Percentiles rank a stretch among this genome's conserved stretches.
Conservation (phyloP, 2,113 vertebrate genomes). For the Arizona elegans region DNA sequence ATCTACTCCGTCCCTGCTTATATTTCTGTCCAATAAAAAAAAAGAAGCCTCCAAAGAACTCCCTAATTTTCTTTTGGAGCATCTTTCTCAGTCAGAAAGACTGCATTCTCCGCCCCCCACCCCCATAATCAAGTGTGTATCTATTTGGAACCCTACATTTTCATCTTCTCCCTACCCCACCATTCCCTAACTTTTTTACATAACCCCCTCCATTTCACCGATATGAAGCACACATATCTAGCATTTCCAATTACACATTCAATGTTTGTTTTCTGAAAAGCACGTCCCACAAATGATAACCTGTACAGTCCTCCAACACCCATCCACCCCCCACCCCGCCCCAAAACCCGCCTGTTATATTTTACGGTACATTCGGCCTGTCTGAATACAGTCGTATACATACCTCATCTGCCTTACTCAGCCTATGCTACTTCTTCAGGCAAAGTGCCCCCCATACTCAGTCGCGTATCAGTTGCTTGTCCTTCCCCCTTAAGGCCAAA, state of each 20-base stretch:
- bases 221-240: neutral
- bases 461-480: neutral
- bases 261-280: neutral
- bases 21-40: neutral
- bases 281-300: neutral
- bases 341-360: neutral
- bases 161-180: rapidly evolving
- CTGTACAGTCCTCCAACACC: neutral
- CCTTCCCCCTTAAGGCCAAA: neutral
- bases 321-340: too few relatives aligned
- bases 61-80: neutral
- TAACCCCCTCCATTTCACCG: neutral
- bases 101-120: too few relatives aligned
- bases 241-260: neutral
- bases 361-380: neutral
- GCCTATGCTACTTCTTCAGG: neutral
- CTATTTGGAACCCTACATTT: neutral
- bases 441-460: neutral
- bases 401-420: neutral
- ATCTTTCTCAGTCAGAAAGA: neutral
- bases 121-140: neutral
- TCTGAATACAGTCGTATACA: neutral
- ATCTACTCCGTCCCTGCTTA: neutral
- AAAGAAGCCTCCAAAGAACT: neutral
- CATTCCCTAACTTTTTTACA: neutral